Evolutionary conservation across 23 tunicate species (phyloP), one percentile per base, ranked within the genome.

Genomic region (Phallusia fumigata): DNA sequence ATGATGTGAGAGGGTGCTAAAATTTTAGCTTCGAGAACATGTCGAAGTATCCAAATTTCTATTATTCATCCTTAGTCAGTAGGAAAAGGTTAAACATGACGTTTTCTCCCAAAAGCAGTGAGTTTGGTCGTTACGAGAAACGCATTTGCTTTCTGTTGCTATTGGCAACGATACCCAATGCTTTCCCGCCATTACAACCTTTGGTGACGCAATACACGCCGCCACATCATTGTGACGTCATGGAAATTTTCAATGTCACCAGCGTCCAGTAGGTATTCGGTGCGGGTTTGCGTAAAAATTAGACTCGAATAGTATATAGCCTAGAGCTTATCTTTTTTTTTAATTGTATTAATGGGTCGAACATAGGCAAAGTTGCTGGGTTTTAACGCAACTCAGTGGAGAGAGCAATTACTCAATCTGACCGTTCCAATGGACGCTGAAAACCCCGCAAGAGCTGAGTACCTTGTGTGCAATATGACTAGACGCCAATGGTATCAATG

Each of bases 1-100:
- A n/a, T n/a, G n/a, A n/a, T n/a, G n/a, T n/a, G n/a, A n/a, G n/a
- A n/a, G n/a, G n/a, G n/a, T n/a, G n/a, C n/a, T n/a, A n/a, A n/a
- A n/a, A n/a, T n/a, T n/a, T 40, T 65, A 85, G 83, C 88, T 34
- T 58, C 10, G 74, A 89, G 84, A 28, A 89, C 88, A 32, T 79
- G 49, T 22, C 19, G 35, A 21, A 89, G 65, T 80, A 76, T 89
- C 30, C 34, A 83, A 2, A 53, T 32, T n/a, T n/a, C n/a, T n/a
- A n/a, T n/a, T n/a, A n/a, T n/a, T n/a, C n/a, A n/a, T n/a, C n/a
- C n/a, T n/a, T n/a, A n/a, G n/a, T n/a, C n/a, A 89, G 33, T 6
- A 64, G 78, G 6, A 44, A 80, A 15, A 89, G 47, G 8, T 40
- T 40, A 5, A 58, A 22, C 13, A 58, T 58, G 69, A 58, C 15